Percentiles rank a stretch among this genome's conserved stretches.
phyloP scores from a whole-genome alignment of 2,797 vertebrate genomes.

The Neomorphus geoffroyi region DNA sequence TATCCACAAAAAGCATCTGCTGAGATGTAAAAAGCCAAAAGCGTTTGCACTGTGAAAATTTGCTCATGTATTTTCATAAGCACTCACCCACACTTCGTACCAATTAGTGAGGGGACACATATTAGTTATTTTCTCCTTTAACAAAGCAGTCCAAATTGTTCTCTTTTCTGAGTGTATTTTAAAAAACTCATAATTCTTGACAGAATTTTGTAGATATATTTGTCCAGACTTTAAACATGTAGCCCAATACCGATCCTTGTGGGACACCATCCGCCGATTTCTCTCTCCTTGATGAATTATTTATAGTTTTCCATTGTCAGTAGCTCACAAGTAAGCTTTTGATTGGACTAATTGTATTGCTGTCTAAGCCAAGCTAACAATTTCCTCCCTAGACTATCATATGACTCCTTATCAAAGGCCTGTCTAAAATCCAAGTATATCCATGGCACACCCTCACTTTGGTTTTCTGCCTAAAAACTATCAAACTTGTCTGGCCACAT shows the following conservation, averaged over 20 bases:
- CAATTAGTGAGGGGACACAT: not conserved
- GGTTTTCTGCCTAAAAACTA: slow-evolving; percentile 15
- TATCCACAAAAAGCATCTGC: not conserved
- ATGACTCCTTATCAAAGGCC: not conserved
- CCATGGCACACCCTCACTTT: not conserved
- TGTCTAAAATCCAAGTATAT: not conserved
- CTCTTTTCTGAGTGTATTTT: not conserved
- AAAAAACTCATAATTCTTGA: not conserved
- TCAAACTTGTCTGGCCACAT: not conserved
- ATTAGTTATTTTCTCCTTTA: not conserved
- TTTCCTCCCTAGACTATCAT: not conserved
- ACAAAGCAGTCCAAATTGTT: not conserved
- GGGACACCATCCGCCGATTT: not conserved
- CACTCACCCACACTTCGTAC: not conserved
- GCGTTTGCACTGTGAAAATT: not conserved
- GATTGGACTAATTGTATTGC: not conserved
- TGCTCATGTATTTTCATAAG: not conserved
- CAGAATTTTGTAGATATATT: not conserved
- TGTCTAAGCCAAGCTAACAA: not conserved
- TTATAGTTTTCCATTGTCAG: not conserved
- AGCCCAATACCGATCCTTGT: not conserved
- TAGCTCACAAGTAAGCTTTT: not conserved
- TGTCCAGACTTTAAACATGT: not conserved
- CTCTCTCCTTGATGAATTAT: not conserved
- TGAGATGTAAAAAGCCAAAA: not conserved